Base-by-base conservation (phyloP, 2,113 vertebrate species). In the Cebidichthys violaceus region DNA sequence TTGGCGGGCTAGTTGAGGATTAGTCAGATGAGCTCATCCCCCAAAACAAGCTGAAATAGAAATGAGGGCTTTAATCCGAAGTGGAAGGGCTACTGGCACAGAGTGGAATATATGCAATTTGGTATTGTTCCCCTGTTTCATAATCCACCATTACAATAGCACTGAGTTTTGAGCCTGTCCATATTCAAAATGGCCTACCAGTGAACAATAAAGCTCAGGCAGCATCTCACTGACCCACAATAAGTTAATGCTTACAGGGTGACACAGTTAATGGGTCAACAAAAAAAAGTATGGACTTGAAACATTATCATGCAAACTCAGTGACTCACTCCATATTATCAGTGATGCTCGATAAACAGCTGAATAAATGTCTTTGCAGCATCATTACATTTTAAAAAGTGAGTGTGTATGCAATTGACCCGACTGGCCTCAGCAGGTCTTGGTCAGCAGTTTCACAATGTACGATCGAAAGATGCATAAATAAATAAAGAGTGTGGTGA, bases 1-100 rank as follows among this genome's bases (percentile, higher is more conserved):
- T 93, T 90, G 91, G 89, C 86, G 39, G 81, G 86, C 82, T 89
- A 87, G 66, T 73, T 81, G 78, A 91, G 91, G 92, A 93, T 94
- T 93, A 93, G 89, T 88, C 70, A 22, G 7, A 59, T 89, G 85
- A 93, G 86, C 71, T 88, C 86, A 90, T 83, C 91, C 78, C 27
- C 29, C 64, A 73, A 70, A 86, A 86, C 92, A 91, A 79, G 54
- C 87, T 70, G 81, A 86, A 92, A 92, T 89, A 85, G 86, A 92
- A 88, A 91, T 89, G 83, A 91, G 84, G 88, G 54, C 68, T 90
- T 88, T 90, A 92, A 91, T 92, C 88, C 78, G 61, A 88, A 69
- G 77, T 39, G 75, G 82, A 84, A 31, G 52, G 45, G 77, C 41
- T 81, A 73, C 50, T 79, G 84, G 67, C 68, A 35, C 70, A 77